Evolutionary conservation across 2,797 vertebrate species (phyloP).

Genomic region (Phrynocephalus vlangalii): DNA sequence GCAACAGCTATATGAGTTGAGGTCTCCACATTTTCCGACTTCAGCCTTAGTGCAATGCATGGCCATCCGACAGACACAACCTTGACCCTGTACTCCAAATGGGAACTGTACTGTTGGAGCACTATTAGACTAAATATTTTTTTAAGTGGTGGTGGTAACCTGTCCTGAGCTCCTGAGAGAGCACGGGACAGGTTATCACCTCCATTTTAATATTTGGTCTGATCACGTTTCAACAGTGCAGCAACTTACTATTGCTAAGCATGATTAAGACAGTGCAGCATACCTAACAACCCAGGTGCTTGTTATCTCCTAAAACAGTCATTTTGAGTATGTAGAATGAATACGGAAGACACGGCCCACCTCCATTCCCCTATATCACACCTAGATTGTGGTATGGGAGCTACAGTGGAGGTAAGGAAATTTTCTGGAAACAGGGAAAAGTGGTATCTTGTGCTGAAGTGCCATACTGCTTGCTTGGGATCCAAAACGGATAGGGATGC

Average conservation of each 20-base stretch:
- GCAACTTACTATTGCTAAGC: background rate
- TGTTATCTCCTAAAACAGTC: constrained; percentile 29
- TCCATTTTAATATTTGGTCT: too few species aligned
- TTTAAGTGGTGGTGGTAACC: too few species aligned
- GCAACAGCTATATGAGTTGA: too few species aligned
- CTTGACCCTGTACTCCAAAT: background rate
- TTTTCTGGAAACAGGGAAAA: background rate
- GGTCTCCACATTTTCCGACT: background rate
- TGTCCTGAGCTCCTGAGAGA: background rate
- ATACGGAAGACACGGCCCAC: too few species aligned
- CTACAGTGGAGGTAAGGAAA: background rate
- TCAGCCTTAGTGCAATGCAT: background rate
- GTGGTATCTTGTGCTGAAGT: too few species aligned
- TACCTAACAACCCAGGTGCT: background rate
- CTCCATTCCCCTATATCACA: background rate
- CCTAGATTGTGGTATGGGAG: too few species aligned
- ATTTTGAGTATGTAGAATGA: constrained; percentile 24
- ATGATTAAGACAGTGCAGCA: constrained; percentile 25
- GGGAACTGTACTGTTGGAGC: background rate
- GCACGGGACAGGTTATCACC: too few species aligned
- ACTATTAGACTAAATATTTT: background rate
- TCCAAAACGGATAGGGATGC: background rate
- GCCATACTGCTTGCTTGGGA: background rate
- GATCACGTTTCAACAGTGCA: too few species aligned
- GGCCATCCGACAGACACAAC: background rate